Percentiles rank a stretch among this genome's conserved stretches.
phyloP scores from a whole-genome alignment of 1,140 invertebrate genomes.

The Cardiocondyla obscurior region DNA sequence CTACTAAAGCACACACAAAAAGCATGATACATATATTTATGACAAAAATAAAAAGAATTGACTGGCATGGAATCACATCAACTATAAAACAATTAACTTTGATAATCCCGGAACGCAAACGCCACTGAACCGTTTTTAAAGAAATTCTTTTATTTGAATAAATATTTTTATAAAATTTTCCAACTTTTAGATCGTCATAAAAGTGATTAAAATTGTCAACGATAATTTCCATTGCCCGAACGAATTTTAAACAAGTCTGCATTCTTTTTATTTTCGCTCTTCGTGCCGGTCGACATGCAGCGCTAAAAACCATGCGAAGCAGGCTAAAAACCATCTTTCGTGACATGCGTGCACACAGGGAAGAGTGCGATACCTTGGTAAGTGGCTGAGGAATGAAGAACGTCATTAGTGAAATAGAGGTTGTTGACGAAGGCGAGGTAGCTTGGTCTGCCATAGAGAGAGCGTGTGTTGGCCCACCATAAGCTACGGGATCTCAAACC shows the following conservation, averaged over 20 bases:
- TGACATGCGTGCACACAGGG: conserved; percentile 51
- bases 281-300: not conserved
- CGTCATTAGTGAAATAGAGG: conserved; percentile 82
- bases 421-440: conserved; percentile 81
- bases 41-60: conserved; percentile 6
- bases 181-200: conserved; percentile 3
- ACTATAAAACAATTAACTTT: not conserved
- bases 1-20: too few species aligned
- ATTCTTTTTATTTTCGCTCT: conserved; percentile 17
- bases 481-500: conserved; percentile 80
- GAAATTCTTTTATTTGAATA: not conserved
- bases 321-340: conserved; percentile 40
- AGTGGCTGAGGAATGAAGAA: conserved; percentile 78
- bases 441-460: conserved; percentile 76
- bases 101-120: not conserved
- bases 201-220: conserved; percentile 24
- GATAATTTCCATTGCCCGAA: conserved; percentile 20
- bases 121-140: not conserved
- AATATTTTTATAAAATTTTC: not conserved
- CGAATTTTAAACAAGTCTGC: conserved; percentile 24
- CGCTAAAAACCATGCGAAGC: too few species aligned
- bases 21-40: not conserved
- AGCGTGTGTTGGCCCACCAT: conserved; percentile 78
- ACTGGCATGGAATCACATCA: not conserved
- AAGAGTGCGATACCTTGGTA: conserved; percentile 79